Percentiles rank a stretch among this genome's conserved stretches.
These are phyloP conservation scores for Heliconius aoede DNA, from an alignment of 2,888 invertebrate genomes.

Conservation along the genomic window DNA sequence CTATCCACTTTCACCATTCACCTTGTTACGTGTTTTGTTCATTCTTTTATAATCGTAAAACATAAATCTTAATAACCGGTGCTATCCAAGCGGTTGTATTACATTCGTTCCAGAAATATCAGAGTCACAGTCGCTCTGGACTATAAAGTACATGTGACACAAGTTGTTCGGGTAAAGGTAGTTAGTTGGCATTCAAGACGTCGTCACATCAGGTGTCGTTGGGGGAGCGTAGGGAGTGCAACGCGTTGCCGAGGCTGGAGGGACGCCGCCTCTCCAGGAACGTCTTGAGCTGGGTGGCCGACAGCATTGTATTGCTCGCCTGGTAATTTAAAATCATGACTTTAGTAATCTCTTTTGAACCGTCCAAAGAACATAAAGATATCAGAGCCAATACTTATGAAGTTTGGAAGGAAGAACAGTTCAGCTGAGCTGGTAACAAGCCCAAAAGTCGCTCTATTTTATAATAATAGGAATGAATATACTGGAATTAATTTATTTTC, in stretches of 20 bases:
- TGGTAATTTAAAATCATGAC: conserved; percentile 44
- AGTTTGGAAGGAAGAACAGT: neutral
- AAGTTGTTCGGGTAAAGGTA: too few relatives aligned
- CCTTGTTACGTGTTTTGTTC: neutral
- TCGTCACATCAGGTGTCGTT: conserved; percentile 70
- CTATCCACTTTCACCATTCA: neutral
- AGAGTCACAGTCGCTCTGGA: neutral
- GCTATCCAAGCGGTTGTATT: neutral
- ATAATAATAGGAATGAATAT: neutral
- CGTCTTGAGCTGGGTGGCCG: conserved; percentile 71
- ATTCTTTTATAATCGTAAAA: neutral
- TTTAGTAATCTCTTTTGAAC: neutral
- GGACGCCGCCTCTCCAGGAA: conserved; percentile 78
- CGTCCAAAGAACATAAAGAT: neutral
- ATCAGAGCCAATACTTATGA: neutral
- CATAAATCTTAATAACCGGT: neutral
- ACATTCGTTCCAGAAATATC: too few relatives aligned
- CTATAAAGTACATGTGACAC: neutral
- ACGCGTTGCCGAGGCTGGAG: conserved; percentile 69
- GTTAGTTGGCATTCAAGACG: neutral
- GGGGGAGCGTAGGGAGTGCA: conserved; percentile 71
- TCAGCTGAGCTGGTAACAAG: neutral
- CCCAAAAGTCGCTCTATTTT: neutral
- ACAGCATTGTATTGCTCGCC: conserved; percentile 67
- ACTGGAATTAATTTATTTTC: neutral